Evolutionary conservation across 2,797 vertebrate species (phyloP), one percentile per base, ranked within the genome.

Genomic region (Dendrocincla tyrannina): DNA sequence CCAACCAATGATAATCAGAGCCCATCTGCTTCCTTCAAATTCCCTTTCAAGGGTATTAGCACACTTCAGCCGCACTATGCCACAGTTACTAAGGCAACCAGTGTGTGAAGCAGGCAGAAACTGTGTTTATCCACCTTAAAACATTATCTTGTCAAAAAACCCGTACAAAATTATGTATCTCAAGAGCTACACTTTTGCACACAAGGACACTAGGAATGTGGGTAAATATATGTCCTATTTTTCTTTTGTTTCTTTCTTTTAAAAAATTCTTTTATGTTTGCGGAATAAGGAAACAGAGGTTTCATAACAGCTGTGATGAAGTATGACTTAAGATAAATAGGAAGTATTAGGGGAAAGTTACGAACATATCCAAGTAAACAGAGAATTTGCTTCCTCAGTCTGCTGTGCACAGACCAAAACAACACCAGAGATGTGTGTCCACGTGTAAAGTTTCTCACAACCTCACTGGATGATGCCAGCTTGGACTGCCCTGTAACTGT

Each of bases 81-180:
- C 5, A 4, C 49, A 68, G 95, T 95, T 95, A 67, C 95, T 90
- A 95, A 66, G 89, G 88, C 85, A 95, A 96, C 96, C n/a, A 69
- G 28, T 30, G 35, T 17, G 23, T 73, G 77, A 78, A 90, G 35
- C 28, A 55, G 25, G 58, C 35, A 76, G 77, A 72, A 91, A 63
- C 50, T 25, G 10, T 53, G 24, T 69, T 92, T 84, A 68, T 76
- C 91, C 47, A 62, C 60, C 35, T 78, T 83, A 73, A 66, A 70
- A 63, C 22, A 39, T 90, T 44, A 63, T 78, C 44, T 62, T 66
- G 56, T 49, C 63, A 80, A 64, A 93, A 39, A 89, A 88, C n/a
- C 9, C 19, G 11, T 49, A 53, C 13, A 58, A 86, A 91, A 88
- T 17, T 0, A 68, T 22, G 32, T 39, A 55, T 44, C 35, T 66